Percentiles rank a stretch among this genome's conserved stretches.
Conservation (phyloP, 1,140 invertebrate species). For the Apis cerana region DNA sequence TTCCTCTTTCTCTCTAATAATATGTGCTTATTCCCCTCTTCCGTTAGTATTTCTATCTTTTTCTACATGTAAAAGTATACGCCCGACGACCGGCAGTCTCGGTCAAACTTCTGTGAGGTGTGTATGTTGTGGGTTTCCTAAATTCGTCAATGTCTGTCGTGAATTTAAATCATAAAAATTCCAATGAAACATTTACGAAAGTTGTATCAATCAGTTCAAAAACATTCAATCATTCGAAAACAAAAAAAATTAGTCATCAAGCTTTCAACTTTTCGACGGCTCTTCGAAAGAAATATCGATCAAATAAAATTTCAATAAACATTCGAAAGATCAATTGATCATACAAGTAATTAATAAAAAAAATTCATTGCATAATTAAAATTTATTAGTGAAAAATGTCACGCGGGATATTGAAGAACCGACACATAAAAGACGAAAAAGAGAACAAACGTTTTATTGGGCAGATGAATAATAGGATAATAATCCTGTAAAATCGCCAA, state of each 20-base stretch:
- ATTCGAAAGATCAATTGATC: background rate
- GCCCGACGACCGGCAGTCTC: conserved; percentile 38
- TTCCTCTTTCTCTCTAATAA: background rate
- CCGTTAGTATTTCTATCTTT: background rate
- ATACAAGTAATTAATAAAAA: background rate
- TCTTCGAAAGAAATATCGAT: too few relatives aligned
- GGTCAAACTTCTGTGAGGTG: background rate
- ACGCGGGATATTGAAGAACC: background rate
- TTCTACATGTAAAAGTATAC: conserved; percentile 22
- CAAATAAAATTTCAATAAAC: background rate
- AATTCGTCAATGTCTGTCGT: background rate
- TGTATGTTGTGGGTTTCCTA: background rate
- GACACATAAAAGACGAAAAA: background rate
- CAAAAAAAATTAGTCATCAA: background rate
- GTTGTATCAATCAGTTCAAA: background rate
- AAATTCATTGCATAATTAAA: background rate
- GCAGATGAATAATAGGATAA: background rate
- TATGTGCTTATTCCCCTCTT: background rate
- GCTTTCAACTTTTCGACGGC: background rate
- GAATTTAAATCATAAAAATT: background rate
- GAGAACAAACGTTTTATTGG: background rate
- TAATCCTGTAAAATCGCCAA: background rate
- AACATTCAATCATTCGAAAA: too few relatives aligned
- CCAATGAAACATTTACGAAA: conserved; percentile 21
- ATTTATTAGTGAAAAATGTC: background rate